Conservation (phyloP, 2,888 invertebrate species). For the Phragmatobia fuliginosa region DNA sequence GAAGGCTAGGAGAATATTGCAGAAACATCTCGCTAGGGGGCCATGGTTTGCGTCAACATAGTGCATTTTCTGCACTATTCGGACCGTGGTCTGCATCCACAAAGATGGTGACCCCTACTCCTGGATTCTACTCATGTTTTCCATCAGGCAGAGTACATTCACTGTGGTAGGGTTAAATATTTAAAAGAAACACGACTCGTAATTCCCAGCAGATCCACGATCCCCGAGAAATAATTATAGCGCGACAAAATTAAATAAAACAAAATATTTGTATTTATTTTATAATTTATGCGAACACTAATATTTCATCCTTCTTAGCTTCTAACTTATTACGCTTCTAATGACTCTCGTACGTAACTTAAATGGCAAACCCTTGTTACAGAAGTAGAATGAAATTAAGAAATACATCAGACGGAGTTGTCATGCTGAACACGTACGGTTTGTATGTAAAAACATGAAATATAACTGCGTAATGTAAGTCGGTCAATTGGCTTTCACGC, state of each 20-base stretch:
- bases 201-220: too few relatives aligned
- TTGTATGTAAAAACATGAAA: conserved; percentile 59
- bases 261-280: background rate
- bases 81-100: too few relatives aligned
- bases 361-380: conserved; percentile 15
- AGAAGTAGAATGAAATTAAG: conserved; percentile 27
- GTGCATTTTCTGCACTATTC: too few relatives aligned
- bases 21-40: too few relatives aligned
- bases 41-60: too few relatives aligned
- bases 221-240: background rate
- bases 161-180: too few relatives aligned
- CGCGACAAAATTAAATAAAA: background rate
- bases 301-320: background rate
- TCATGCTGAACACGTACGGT: conserved; percentile 55
- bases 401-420: conserved; percentile 24
- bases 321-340: conserved; percentile 9
- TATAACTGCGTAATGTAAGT: conserved; percentile 53
- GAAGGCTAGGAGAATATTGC: too few relatives aligned
- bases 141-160: too few relatives aligned
- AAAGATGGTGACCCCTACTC: too few relatives aligned
- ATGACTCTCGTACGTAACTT: conserved; percentile 14
- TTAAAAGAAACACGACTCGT: too few relatives aligned
- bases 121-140: too few relatives aligned
- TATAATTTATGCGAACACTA: background rate
- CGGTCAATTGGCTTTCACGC: conserved; percentile 60